Evolutionary conservation across 35 echinoderm and acorn worm genomes (phyloP).

Genomic region (Eucidaris tribuloides): DNA sequence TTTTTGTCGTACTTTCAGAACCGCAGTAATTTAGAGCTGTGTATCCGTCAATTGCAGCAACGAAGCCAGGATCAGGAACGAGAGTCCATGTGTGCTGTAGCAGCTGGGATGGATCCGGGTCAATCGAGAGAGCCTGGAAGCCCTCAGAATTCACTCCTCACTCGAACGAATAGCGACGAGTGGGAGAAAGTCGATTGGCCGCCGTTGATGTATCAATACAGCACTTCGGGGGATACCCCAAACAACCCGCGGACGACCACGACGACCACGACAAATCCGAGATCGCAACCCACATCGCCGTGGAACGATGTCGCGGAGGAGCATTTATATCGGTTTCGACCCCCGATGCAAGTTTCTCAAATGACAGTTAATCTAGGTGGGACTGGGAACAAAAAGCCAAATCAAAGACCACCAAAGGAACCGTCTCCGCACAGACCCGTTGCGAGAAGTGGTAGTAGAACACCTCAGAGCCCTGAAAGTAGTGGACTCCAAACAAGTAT

Average conservation of each 20-base stretch:
- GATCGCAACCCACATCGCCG: too few relatives aligned
- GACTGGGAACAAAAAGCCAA: not conserved
- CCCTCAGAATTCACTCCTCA: not conserved
- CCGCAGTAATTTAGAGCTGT: not conserved
- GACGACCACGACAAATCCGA: too few relatives aligned
- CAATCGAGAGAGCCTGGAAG: too few relatives aligned
- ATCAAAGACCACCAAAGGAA: not conserved
- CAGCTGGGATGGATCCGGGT: slow-evolving; percentile 17
- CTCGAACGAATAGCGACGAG: not conserved
- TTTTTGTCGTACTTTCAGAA: not conserved
- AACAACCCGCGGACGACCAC: too few relatives aligned
- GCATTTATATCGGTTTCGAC: not conserved
- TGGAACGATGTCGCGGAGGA: too few relatives aligned
- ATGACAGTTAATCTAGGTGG: not conserved
- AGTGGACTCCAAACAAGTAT: slow-evolving; percentile 4
- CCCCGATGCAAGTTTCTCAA: slow-evolving; percentile 1
- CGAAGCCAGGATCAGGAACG: not conserved
- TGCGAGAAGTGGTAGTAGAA: slow-evolving; percentile 5
- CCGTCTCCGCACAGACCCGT: not conserved
- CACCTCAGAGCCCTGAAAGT: slow-evolving; percentile 2
- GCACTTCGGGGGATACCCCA: too few relatives aligned
- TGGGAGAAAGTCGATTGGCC: not conserved
- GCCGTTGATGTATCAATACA: not conserved
- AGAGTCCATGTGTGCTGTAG: slow-evolving; percentile 8
- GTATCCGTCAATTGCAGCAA: not conserved